Conservation (phyloP, 1,140 invertebrate species). For the Venturia canescens region DNA sequence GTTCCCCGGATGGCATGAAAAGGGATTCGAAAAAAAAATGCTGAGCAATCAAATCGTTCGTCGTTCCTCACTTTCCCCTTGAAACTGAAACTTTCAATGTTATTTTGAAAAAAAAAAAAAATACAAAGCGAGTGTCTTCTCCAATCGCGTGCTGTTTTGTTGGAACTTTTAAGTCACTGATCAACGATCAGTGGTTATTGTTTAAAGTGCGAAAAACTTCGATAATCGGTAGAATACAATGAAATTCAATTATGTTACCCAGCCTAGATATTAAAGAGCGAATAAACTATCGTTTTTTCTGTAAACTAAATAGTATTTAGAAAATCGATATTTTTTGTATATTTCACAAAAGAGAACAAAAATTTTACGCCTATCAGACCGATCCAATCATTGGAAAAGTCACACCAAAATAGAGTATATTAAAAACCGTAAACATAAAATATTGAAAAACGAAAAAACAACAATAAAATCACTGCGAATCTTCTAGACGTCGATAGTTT, state of each 20-base stretch:
- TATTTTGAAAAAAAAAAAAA: neutral
- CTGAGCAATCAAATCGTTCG: slow-evolving; percentile 2
- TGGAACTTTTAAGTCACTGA: neutral
- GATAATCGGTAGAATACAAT: no score
- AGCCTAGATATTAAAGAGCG: neutral
- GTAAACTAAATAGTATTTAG: neutral
- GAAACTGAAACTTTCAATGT: neutral
- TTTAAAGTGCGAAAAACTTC: no score
- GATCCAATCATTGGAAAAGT: no score
- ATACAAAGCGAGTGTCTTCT: no score
- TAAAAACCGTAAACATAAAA: no score
- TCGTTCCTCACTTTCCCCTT: neutral
- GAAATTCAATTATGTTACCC: neutral
- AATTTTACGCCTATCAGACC: no score
- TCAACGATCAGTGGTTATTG: neutral
- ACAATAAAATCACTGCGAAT: no score
- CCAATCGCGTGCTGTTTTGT: no score
- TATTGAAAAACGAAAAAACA: no score
- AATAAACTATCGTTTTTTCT: neutral
- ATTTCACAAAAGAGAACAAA: neutral
- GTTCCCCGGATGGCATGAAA: neutral
- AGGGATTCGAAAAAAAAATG: neutral
- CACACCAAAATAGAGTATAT: no score
- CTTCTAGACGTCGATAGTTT: no score
- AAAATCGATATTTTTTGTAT: slow-evolving; percentile 10